phyloP scores from a whole-genome alignment of 2,888 invertebrate species.

The Pristionchus mayeri region DNA sequence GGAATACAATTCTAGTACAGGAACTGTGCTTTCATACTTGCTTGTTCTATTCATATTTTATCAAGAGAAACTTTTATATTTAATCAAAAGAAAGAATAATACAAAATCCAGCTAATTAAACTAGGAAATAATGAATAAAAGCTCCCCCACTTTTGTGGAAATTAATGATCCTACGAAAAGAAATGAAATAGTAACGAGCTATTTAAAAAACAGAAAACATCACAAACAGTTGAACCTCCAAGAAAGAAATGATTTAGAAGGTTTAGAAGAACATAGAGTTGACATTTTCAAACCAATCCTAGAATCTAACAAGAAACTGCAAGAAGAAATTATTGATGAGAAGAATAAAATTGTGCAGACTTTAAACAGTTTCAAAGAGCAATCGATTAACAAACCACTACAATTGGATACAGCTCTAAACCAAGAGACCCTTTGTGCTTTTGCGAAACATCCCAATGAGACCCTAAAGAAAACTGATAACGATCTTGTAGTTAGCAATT shows the following conservation, averaged over 20 bases:
- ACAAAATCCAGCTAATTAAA: no score
- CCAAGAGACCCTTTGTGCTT: no score
- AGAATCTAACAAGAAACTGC: conserved; percentile 62
- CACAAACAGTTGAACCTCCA: conserved; percentile 56
- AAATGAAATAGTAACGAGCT: conserved; percentile 58
- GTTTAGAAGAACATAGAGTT: conserved; percentile 59
- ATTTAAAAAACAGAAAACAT: conserved; percentile 57
- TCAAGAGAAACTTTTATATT: neutral
- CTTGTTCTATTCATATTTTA: no score
- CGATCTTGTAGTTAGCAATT: conserved; percentile 53
- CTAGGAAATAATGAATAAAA: conserved; percentile 46
- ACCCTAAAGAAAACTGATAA: conserved; percentile 51
- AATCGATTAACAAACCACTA: neutral
- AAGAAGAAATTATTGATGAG: conserved; percentile 64
- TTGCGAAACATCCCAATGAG: no score
- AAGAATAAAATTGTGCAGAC: conserved; percentile 64
- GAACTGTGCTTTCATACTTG: no score
- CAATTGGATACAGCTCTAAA: conserved; percentile 27
- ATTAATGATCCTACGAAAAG: conserved; percentile 60
- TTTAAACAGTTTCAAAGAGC: conserved; percentile 54
- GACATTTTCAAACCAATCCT: conserved; percentile 64
- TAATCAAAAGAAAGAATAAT: neutral
- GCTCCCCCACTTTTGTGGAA: conserved; percentile 52
- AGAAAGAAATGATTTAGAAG: conserved; percentile 55
- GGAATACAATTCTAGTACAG: no score